Percentiles rank a stretch among this genome's conserved stretches.
Conservation (phyloP, 2,888 invertebrate species). For the Amphimallon solstitiale region DNA sequence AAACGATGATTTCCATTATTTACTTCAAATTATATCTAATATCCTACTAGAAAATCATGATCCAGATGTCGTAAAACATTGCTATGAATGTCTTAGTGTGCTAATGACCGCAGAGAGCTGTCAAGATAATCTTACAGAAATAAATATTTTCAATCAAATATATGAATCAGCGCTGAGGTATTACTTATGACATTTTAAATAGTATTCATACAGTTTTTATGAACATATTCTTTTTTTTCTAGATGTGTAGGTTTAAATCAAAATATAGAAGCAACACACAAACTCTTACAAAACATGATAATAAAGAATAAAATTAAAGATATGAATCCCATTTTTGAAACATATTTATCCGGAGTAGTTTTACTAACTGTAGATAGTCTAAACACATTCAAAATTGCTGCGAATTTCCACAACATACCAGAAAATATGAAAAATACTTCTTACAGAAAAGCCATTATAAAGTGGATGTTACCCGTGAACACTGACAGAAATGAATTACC, state of each 20-base stretch:
- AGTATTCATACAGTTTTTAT: not conserved
- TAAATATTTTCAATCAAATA: slow-evolving; percentile 46
- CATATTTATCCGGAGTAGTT: slow-evolving; percentile 61
- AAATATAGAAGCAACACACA: slow-evolving; percentile 61
- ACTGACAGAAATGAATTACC: slow-evolving; percentile 43
- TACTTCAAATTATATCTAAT: slow-evolving; percentile 61
- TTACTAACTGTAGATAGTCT: slow-evolving; percentile 59
- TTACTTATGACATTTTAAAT: slow-evolving; percentile 29
- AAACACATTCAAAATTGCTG: slow-evolving; percentile 58
- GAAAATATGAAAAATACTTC: slow-evolving; percentile 47
- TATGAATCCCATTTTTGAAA: slow-evolving; percentile 57
- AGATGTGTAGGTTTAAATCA: slow-evolving; percentile 65
- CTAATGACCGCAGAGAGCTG: slow-evolving; percentile 55
- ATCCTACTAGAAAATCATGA: slow-evolving; percentile 56
- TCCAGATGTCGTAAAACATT: slow-evolving; percentile 55
- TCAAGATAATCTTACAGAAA: slow-evolving; percentile 36
- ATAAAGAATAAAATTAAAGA: slow-evolving; percentile 54
- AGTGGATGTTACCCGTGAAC: slow-evolving; percentile 52
- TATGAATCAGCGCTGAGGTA: slow-evolving; percentile 62
- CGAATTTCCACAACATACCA: slow-evolving; percentile 55
- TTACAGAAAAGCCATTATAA: slow-evolving; percentile 46
- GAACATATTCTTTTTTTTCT: slow-evolving; percentile 38
- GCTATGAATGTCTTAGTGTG: slow-evolving; percentile 57
- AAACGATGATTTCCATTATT: slow-evolving; percentile 55
- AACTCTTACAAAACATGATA: slow-evolving; percentile 62